phyloP scores from a whole-genome alignment of 2,888 invertebrate genomes.

The Sabatieria punctata region DNA sequence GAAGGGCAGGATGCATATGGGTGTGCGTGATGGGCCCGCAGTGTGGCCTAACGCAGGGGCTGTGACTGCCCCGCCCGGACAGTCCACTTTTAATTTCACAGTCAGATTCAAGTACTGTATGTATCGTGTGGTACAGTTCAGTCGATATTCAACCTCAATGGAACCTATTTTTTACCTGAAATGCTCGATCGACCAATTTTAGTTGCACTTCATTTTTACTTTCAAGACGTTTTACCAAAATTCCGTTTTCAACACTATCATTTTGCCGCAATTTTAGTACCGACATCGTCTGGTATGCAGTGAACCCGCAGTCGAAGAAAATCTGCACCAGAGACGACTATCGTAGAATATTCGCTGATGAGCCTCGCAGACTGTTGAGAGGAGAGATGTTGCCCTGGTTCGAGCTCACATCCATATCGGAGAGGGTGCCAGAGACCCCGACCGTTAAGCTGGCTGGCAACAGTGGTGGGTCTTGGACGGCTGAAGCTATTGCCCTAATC shows the following conservation, averaged over 20 bases:
- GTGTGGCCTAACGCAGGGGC: too few relatives aligned
- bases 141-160: too few relatives aligned
- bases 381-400: background rate
- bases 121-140: too few relatives aligned
- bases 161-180: too few relatives aligned
- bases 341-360: too few relatives aligned
- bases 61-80: too few relatives aligned
- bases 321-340: conserved; percentile 18
- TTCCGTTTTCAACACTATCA: background rate
- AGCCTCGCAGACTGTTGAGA: background rate
- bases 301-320: conserved; percentile 22
- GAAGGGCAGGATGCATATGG: too few relatives aligned
- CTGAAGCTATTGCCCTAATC: conserved; percentile 12
- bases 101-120: too few relatives aligned
- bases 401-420: background rate
- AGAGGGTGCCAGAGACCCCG: background rate
- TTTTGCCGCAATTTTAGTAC: conserved; percentile 10
- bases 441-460: background rate
- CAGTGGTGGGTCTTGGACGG: conserved; percentile 1
- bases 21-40: too few relatives aligned
- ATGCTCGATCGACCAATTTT: too few relatives aligned
- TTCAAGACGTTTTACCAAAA: background rate
- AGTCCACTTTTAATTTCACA: background rate
- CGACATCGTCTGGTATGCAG: conserved; percentile 25
- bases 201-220: background rate